Conservation (phyloP, 2,113 vertebrate genomes). For the Elgaria multicarinata region DNA sequence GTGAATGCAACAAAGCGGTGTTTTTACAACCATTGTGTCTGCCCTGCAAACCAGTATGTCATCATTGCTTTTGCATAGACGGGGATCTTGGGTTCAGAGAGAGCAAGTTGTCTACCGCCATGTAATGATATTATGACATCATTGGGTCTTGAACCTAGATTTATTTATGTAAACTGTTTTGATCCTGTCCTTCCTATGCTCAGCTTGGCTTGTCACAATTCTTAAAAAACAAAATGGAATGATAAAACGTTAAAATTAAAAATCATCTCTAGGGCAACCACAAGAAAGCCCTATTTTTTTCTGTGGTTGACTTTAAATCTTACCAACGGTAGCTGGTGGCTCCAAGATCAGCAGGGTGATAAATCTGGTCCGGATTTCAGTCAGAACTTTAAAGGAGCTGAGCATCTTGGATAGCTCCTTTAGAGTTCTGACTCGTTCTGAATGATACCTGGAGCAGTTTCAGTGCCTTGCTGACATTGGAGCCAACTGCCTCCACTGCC, state of each 20-base stretch:
- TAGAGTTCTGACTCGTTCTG: no score
- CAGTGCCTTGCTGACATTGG: no score
- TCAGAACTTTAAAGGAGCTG: no score
- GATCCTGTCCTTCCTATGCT: neutral
- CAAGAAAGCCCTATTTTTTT: neutral
- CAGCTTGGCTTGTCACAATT: neutral
- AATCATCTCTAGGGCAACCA: neutral
- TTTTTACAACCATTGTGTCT: neutral
- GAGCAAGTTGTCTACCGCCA: neutral
- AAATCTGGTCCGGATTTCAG: no score
- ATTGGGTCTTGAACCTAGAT: neutral
- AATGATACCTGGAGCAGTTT: no score
- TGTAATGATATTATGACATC: neutral
- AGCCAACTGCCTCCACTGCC: no score
- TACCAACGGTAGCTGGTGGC: no score
- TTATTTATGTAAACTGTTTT: neutral
- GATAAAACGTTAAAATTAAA: neutral
- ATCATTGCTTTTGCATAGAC: neutral
- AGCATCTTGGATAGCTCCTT: no score
- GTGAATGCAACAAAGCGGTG: neutral
- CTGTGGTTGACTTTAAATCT: neutral
- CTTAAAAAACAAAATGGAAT: neutral
- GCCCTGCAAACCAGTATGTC: neutral
- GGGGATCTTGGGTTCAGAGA: neutral
- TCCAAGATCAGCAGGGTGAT: no score